These are phyloP conservation scores for Drosophila pegasa DNA, from an alignment of 2,888 invertebrate species.

Conservation along the genomic window DNA sequence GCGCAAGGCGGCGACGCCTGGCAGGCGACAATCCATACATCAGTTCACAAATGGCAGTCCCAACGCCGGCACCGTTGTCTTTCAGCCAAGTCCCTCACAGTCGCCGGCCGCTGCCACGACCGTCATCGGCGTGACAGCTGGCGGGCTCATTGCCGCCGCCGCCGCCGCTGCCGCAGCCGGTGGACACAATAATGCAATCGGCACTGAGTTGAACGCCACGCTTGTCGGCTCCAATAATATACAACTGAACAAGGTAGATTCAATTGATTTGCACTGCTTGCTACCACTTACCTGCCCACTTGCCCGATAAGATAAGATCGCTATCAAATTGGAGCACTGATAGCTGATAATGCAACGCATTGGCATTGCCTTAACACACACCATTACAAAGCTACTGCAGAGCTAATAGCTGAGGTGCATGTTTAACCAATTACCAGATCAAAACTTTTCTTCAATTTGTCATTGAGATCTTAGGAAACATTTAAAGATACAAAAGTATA, in stretches of 20 bases:
- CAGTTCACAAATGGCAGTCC: slow-evolving; percentile 85
- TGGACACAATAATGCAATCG: slow-evolving; percentile 74
- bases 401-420: not conserved
- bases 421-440: not conserved
- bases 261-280: not conserved
- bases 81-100: slow-evolving; percentile 85
- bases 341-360: slow-evolving; percentile 23
- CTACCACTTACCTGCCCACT: too few species aligned
- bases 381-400: slow-evolving; percentile 11
- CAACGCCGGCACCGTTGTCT: slow-evolving; percentile 85
- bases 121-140: slow-evolving; percentile 84
- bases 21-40: slow-evolving; percentile 85
- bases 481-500: too few species aligned
- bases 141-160: slow-evolving; percentile 75
- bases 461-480: too few species aligned
- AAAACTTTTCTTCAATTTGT: not conserved
- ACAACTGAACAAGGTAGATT: slow-evolving; percentile 84
- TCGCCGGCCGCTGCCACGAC: slow-evolving; percentile 85
- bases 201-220: slow-evolving; percentile 85
- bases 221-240: slow-evolving; percentile 85
- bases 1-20: slow-evolving; percentile 85
- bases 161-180: slow-evolving; percentile 56
- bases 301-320: slow-evolving; percentile 44
- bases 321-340: slow-evolving; percentile 50
- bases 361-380: slow-evolving; percentile 11